Base-by-base conservation (phyloP, 2,797 vertebrate genomes). In the Falco biarmicus region DNA sequence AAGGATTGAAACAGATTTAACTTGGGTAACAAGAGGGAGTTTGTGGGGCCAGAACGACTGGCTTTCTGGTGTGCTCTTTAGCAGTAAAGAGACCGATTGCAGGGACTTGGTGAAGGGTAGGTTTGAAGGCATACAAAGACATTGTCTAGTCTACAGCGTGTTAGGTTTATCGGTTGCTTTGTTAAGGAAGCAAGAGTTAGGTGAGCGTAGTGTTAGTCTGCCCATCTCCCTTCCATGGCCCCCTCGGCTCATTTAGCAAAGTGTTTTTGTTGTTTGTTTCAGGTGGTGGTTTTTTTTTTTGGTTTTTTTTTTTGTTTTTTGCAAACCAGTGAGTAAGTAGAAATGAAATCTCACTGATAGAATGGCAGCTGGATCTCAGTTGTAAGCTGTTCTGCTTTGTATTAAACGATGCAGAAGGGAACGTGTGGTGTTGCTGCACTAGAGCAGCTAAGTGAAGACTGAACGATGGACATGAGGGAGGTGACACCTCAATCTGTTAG, bases 1-100 rank as follows among this genome's bases (percentile, higher is more conserved):
- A 96, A 92, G 97, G 95, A 96, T 94, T 97, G 97, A 98, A 98
- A 98, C 94, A 98, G 69, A 98, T 88, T 95, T 43, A 89, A 94
- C 97, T 96, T 90, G 95, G 96, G 86, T 96, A 93, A 94, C 21
- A 79, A 78, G 26, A 64, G 90, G 96, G 87, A 41, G 48, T 17
- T n/a, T 57, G 71, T 39, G 53, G 50, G 75, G 82, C 91, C 77
- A 88, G 90, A 73, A 65, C 84, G 86, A 87, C 63, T 65, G 71
- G 61, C 95, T 89, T 89, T 90, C 87, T 4, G 4, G 39, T 19
- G 57, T 9, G 51, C 81, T 89, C 84, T 84, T 68, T 29, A 90
- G 84, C 80, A 84, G 59, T 20, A 20, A 56, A 82, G 79, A 91
- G 77, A 69, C 25, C 86, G 89, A 68, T 50, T 76, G 39, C 56